phyloP scores from a whole-genome alignment of 1,140 invertebrate species.

The Tetramorium simillimum region DNA sequence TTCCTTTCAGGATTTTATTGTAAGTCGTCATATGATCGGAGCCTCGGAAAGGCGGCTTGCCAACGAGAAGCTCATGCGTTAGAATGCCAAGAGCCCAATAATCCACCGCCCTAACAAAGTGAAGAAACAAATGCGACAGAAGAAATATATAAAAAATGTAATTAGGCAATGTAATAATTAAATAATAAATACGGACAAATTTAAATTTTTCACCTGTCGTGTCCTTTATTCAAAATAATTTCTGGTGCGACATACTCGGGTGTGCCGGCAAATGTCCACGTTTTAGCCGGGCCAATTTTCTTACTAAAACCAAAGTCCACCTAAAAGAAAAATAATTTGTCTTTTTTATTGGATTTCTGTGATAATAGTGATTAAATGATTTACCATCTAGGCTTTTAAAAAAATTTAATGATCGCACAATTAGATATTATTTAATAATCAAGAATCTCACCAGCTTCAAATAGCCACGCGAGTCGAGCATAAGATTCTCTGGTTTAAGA shows the following conservation, averaged over 20 bases:
- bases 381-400: background rate
- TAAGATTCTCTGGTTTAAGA: constrained; percentile 97
- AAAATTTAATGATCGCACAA: background rate
- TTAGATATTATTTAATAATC: constrained; percentile 6
- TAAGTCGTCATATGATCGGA: constrained; percentile 98
- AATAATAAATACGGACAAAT: background rate
- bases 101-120: constrained; percentile 90
- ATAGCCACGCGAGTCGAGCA: constrained; percentile 94
- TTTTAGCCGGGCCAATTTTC: constrained; percentile 92
- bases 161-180: background rate
- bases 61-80: constrained; percentile 96
- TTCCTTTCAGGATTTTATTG: constrained; percentile 96
- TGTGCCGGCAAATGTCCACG: constrained; percentile 99
- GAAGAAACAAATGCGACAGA: background rate
- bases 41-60: constrained; percentile 97
- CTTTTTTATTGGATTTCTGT: background rate
- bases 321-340: constrained; percentile 74
- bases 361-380: background rate
- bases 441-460: constrained; percentile 92
- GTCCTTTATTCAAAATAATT: constrained; percentile 96
- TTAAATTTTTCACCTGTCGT: constrained; percentile 87
- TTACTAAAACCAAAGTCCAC: constrained; percentile 99
- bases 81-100: constrained; percentile 98
- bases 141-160: constrained; percentile 4
- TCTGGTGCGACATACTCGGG: constrained; percentile 97